Conservation (phyloP, 2,113 vertebrate genomes). For the Xiphophorus couchianus region DNA sequence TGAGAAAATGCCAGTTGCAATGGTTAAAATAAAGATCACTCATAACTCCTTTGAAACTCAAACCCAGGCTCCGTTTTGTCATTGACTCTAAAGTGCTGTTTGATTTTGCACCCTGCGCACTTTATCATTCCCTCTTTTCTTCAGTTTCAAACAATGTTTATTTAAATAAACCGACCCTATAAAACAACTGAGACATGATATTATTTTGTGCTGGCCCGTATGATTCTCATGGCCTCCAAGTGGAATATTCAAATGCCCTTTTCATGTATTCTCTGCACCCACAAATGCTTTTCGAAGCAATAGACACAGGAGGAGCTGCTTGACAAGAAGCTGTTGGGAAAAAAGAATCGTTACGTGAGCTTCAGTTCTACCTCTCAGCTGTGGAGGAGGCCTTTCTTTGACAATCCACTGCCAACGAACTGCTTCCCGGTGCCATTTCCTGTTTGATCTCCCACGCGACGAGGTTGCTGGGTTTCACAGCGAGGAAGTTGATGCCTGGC, state of each 20-base stretch:
- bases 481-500: slow-evolving; percentile 85
- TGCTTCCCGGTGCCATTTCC: slow-evolving; percentile 84
- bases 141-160: slow-evolving; percentile 4
- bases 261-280: slow-evolving; percentile 12
- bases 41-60: not conserved
- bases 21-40: not conserved
- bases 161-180: not conserved
- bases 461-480: slow-evolving; percentile 86
- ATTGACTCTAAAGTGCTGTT: not conserved
- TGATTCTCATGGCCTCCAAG: slow-evolving; percentile 1
- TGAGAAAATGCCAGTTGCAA: not conserved
- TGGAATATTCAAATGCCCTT: slow-evolving; percentile 25
- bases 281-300: slow-evolving; percentile 28
- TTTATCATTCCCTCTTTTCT: not conserved
- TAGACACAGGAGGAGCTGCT: slow-evolving; percentile 6
- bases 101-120: not conserved
- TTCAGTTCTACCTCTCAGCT: slow-evolving; percentile 82
- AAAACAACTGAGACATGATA: slow-evolving; percentile 1
- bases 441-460: slow-evolving; percentile 94
- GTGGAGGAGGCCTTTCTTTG: slow-evolving; percentile 80
- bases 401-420: slow-evolving; percentile 85
- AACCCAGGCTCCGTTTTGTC: not conserved
- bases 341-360: not conserved
- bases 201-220: slow-evolving; percentile 4
- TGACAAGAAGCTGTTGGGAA: slow-evolving; percentile 19